Evolutionary conservation across 2,113 vertebrate genomes (phyloP).

Genomic region (Tachuris rubrigastra): DNA sequence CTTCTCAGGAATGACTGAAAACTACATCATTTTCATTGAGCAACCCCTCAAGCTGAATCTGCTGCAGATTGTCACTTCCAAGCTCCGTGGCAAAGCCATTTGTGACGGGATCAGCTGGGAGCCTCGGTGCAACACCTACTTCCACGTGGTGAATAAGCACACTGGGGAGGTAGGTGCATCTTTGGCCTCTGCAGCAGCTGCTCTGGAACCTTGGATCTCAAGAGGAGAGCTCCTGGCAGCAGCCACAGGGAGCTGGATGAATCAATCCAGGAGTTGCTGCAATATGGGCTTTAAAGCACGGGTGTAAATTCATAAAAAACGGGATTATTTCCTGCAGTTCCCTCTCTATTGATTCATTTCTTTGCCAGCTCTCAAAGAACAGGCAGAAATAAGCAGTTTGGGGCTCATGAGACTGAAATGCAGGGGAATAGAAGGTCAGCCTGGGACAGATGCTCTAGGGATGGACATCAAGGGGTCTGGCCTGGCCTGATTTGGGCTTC

Average conservation of each 20-base stretch:
- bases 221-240: neutral
- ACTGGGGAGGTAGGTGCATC: conserved; percentile 80
- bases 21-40: conserved; percentile 93
- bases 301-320: neutral
- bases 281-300: neutral
- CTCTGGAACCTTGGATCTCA: neutral
- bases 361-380: neutral
- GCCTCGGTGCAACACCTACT: conserved; percentile 83
- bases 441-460: neutral
- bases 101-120: conserved; percentile 87
- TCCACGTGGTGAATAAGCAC: conserved; percentile 87
- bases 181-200: neutral
- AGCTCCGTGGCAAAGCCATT: conserved; percentile 77
- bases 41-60: conserved; percentile 89
- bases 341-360: neutral
- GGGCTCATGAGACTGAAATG: neutral
- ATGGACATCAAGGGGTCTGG: neutral
- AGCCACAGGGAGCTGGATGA: neutral
- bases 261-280: neutral
- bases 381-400: neutral
- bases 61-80: conserved; percentile 83
- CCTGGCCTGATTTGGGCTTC: neutral
- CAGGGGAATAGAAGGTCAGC: neutral
- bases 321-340: neutral
- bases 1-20: conserved; percentile 88